Evolutionary conservation across 2,888 invertebrate genomes (phyloP).

Genomic region (Lycophotia porphyrea): DNA sequence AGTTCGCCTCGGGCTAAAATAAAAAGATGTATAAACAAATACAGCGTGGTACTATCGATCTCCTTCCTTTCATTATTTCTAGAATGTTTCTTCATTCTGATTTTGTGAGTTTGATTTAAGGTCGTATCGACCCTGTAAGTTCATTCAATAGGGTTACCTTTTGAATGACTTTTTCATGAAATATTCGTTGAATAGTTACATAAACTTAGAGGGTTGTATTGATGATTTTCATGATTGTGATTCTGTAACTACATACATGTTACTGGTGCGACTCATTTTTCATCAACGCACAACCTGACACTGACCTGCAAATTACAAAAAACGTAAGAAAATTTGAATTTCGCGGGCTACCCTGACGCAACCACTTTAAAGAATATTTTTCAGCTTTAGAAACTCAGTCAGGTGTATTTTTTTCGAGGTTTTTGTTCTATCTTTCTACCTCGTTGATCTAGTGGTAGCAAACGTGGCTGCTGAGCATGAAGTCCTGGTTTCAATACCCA

Average conservation of each 20-base stretch:
- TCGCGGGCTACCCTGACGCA: too few relatives aligned
- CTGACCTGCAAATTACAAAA: too few relatives aligned
- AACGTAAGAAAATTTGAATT: too few relatives aligned
- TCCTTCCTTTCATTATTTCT: conserved; percentile 44
- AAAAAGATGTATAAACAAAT: conserved; percentile 64
- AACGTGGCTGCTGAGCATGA: not conserved
- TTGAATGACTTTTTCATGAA: too few relatives aligned
- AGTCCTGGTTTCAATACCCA: not conserved
- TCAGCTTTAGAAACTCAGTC: not conserved
- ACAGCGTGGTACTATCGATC: conserved; percentile 51
- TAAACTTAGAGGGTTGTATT: too few relatives aligned
- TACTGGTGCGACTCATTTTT: too few relatives aligned
- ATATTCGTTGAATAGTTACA: too few relatives aligned
- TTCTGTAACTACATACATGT: too few relatives aligned
- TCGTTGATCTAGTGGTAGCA: not conserved
- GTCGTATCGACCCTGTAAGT: too few relatives aligned
- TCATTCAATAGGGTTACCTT: too few relatives aligned
- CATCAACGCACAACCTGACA: too few relatives aligned
- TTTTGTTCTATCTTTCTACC: not conserved
- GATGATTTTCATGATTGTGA: too few relatives aligned
- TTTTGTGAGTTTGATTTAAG: conserved; percentile 12
- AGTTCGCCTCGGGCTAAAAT: conserved; percentile 57
- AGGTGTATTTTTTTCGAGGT: not conserved
- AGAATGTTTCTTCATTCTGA: conserved; percentile 18
- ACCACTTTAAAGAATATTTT: conserved; percentile 11